Conservation (phyloP, 2,888 invertebrate species). For the Neoascia interrupta region DNA sequence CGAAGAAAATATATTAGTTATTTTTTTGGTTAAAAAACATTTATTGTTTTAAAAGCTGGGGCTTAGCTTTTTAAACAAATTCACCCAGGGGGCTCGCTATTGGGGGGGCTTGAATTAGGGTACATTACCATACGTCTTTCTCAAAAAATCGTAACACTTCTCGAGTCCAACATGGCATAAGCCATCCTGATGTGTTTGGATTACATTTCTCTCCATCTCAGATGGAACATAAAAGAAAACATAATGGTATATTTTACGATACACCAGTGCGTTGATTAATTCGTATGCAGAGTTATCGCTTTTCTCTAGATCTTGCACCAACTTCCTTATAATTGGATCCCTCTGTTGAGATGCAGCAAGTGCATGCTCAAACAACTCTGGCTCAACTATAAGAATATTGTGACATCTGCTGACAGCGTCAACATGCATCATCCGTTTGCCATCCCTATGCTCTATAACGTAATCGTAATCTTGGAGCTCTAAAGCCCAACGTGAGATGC, state of each 20-base stretch:
- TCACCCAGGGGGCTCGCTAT: too few relatives aligned
- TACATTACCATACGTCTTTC: too few relatives aligned
- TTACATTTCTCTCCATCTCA: slow-evolving; percentile 68
- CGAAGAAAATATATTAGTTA: too few relatives aligned
- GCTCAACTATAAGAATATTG: slow-evolving; percentile 13
- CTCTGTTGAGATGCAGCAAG: slow-evolving; percentile 31
- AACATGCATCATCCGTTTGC: slow-evolving; percentile 72
- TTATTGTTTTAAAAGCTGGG: too few relatives aligned
- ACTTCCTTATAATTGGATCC: slow-evolving; percentile 59
- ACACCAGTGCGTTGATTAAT: slow-evolving; percentile 46
- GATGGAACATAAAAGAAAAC: slow-evolving; percentile 65
- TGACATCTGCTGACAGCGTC: slow-evolving; percentile 72
- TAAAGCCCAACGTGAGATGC: slow-evolving; percentile 68
- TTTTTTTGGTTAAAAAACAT: too few relatives aligned
- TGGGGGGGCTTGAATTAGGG: too few relatives aligned
- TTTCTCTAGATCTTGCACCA: slow-evolving; percentile 58
- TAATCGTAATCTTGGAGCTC: slow-evolving; percentile 74
- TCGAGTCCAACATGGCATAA: slow-evolving; percentile 73
- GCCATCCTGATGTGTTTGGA: slow-evolving; percentile 70
- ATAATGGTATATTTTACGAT: slow-evolving; percentile 25
- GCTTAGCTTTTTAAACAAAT: too few relatives aligned
- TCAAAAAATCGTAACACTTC: slow-evolving; percentile 72
- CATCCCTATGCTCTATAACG: slow-evolving; percentile 64
- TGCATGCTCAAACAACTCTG: slow-evolving; percentile 39
- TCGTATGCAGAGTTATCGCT: slow-evolving; percentile 37